Evolutionary conservation across 2,113 vertebrate species (phyloP).

Genomic region (Gasterosteus nipponicus): DNA sequence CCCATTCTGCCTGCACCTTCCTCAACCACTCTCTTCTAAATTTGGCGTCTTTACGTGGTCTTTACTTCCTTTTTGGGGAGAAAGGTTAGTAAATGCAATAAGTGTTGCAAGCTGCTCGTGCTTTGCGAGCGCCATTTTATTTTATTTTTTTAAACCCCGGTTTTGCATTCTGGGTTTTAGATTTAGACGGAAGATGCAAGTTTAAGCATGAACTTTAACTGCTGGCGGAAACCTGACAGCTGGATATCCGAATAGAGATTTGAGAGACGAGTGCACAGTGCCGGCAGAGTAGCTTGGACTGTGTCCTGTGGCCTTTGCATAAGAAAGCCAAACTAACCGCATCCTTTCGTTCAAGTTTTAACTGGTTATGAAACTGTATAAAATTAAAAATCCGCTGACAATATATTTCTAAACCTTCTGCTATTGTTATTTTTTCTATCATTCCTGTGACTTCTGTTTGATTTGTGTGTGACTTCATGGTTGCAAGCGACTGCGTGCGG

Average conservation of each 20-base stretch:
- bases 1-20: slow-evolving; percentile 11
- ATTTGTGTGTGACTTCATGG: no score
- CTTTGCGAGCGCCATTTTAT: slow-evolving; percentile 12
- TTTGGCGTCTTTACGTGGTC: slow-evolving; percentile 36
- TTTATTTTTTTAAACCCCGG: neutral
- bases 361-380: neutral
- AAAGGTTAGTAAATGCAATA: slow-evolving; percentile 40
- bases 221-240: neutral
- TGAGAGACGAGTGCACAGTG: neutral
- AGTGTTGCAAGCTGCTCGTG: slow-evolving; percentile 33
- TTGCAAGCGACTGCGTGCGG: no score
- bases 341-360: neutral
- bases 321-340: neutral
- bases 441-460: no score
- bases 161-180: slow-evolving; percentile 9
- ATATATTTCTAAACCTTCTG: no score
- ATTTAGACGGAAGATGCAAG: neutral
- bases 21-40: slow-evolving; percentile 29
- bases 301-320: neutral
- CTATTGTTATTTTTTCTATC: no score
- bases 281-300: neutral
- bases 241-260: neutral
- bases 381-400: neutral
- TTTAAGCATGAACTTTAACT: slow-evolving; percentile 3
- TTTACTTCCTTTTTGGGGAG: slow-evolving; percentile 54